Evolutionary conservation across 2,113 vertebrate genomes (phyloP).

Genomic region (Takifugu flavidus): DNA sequence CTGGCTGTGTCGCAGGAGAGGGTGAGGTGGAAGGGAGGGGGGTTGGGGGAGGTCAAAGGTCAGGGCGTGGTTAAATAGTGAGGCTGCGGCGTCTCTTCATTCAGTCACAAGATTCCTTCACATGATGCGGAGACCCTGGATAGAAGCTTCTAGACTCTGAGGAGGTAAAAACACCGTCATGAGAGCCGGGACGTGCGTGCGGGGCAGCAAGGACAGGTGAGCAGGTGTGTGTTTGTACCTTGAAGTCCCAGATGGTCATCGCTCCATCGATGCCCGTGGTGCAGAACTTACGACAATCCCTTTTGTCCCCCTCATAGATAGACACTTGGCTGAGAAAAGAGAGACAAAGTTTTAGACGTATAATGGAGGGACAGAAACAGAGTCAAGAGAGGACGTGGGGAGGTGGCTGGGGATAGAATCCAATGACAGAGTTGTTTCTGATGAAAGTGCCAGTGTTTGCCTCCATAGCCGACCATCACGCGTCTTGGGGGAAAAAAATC

Average conservation of each 20-base stretch:
- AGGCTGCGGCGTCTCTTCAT: conserved; percentile 55
- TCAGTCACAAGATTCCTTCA: conserved; percentile 72
- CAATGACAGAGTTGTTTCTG: too few relatives aligned
- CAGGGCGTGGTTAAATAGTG: conserved; percentile 19
- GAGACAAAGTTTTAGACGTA: not conserved
- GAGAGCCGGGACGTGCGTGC: not conserved
- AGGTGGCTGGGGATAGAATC: too few relatives aligned
- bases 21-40: conserved; percentile 5
- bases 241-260: conserved; percentile 99
- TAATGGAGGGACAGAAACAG: not conserved
- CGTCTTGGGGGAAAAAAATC: too few relatives aligned
- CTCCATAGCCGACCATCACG: too few relatives aligned
- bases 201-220: fast-evolving
- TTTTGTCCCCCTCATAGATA: conserved; percentile 98
- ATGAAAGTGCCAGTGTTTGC: too few relatives aligned
- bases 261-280: conserved; percentile 98
- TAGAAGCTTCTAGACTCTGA: conserved; percentile 94
- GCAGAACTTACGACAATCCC: conserved; percentile 98
- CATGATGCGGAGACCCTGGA: conserved; percentile 98
- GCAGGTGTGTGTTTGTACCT: conserved; percentile 72
- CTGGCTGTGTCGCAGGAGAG: conserved; percentile 48
- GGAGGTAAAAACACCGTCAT: conserved; percentile 29
- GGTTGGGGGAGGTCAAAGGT: not conserved
- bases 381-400: too few relatives aligned
- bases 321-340: conserved; percentile 89